Evolutionary conservation across 1,140 invertebrate genomes (phyloP), one percentile per base, ranked within the genome.

Genomic region (Campoletis sonorensis): DNA sequence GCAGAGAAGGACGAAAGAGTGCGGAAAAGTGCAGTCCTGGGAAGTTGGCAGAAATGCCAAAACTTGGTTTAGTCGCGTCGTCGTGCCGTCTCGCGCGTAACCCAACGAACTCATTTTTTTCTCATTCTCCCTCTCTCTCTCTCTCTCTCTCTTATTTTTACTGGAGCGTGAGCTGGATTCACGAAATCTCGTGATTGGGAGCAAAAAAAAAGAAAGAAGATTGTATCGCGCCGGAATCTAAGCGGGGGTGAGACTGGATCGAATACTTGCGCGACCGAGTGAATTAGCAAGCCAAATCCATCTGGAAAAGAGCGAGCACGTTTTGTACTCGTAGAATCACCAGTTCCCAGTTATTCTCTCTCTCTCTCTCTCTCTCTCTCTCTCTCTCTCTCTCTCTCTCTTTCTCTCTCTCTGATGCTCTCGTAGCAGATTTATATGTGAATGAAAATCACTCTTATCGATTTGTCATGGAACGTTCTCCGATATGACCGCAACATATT

Each of bases 21-120:
- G 80, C 70, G 79, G 83, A 86, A 84, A 83, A 84, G 84, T 77
- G 73, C 49, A 77, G n/a, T 13, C 23, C 51, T 54, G 83, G 73
- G 77, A 84, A 86, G 86, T 87, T 89, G 87, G 88, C 86, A 83
- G 82, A 86, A 87, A 79, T 76, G 84, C 85, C 87, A 64, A 64
- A 87, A 86, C 81, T 84, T 76, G 83, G 73, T 81, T 64, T 82
- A 77, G 73, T 27, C 51, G 61, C 64, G 40, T 77, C 64, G 40
- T 77, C 73, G 51, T 37, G 16, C 26, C 54, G 73, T 49, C 51
- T 54, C 15, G 4, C 61, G n/a, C 61, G 61, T 10, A 23, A 21
- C 54, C 30, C 54, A 54, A 33, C 61, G 33, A 54, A 58, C 67
- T 54, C 58, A 37, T 71, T 77, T 72, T 70, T 76, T 77, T 54